A percentile compares a stretch with the other conserved stretches of the same genome.
phyloP scores from a whole-genome alignment of 2,797 vertebrate species.

The Oreortyx pictus region DNA sequence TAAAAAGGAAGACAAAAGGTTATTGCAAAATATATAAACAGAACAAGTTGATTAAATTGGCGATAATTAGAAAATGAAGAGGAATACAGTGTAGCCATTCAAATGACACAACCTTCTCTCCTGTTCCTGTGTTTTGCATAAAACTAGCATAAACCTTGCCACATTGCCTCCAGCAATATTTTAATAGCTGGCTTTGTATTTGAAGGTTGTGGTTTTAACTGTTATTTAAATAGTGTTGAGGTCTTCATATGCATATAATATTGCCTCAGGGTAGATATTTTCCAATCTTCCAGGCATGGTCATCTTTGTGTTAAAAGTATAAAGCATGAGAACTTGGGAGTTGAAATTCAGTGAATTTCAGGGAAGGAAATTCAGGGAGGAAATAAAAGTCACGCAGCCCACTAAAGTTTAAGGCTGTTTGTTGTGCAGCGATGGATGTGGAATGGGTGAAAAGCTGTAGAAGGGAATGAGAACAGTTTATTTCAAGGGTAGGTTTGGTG shows the following conservation, averaged over 20 bases:
- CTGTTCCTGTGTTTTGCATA: slow-evolving; percentile 38
- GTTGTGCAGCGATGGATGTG: slow-evolving; percentile 25
- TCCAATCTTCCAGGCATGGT: slow-evolving; percentile 45
- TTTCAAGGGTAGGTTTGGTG: slow-evolving; percentile 35
- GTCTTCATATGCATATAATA: slow-evolving; percentile 70
- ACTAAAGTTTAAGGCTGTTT: slow-evolving; percentile 60
- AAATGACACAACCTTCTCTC: slow-evolving; percentile 56
- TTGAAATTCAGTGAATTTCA: slow-evolving; percentile 17
- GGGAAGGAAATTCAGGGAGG: no score
- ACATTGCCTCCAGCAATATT: slow-evolving; percentile 70
- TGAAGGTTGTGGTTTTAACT: slow-evolving; percentile 75
- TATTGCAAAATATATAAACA: slow-evolving; percentile 58
- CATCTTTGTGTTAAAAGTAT: slow-evolving; percentile 15
- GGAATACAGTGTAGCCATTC: slow-evolving; percentile 36
- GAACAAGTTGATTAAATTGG: slow-evolving; percentile 51
- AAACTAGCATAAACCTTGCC: slow-evolving; percentile 65
- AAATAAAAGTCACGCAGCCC: slow-evolving; percentile 50
- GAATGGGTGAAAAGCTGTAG: background rate
- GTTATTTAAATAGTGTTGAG: slow-evolving; percentile 74
- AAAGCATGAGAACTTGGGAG: slow-evolving; percentile 49
- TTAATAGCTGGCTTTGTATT: slow-evolving; percentile 76
- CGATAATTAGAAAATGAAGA: slow-evolving; percentile 57
- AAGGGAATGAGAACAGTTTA: slow-evolving; percentile 49
- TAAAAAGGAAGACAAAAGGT: slow-evolving; percentile 42
- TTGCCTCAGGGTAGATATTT: slow-evolving; percentile 26